Percentiles rank a stretch among this genome's conserved stretches.
Conservation (phyloP, 2,888 invertebrate genomes). For the Tipula unca region DNA sequence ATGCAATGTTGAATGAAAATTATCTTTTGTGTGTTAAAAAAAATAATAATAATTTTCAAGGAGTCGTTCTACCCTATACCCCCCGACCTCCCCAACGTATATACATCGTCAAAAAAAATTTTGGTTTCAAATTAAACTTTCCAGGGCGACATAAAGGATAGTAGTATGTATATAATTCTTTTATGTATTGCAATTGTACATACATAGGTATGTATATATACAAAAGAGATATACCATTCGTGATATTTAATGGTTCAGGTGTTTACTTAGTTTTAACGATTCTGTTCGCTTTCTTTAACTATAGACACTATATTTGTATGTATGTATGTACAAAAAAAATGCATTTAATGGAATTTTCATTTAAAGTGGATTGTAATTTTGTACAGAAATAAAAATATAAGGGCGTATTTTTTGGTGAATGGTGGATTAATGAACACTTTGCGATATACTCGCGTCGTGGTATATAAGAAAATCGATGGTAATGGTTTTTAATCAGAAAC, state of each 20-base stretch:
- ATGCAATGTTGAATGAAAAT: conserved; percentile 14
- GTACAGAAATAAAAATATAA: background rate
- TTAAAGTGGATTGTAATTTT: background rate
- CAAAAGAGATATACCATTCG: background rate
- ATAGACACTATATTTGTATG: background rate
- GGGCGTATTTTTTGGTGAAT: background rate
- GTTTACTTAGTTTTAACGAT: conserved; percentile 9
- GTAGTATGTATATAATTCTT: background rate
- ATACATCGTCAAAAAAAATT: background rate
- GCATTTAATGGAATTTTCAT: conserved; percentile 8
- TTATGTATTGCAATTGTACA: background rate
- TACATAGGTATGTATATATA: background rate
- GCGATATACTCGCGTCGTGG: background rate
- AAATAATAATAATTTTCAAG: background rate
- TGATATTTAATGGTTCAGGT: conserved; percentile 17
- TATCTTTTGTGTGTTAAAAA: background rate
- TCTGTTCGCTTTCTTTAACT: background rate
- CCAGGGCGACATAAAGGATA: background rate
- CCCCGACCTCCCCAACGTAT: background rate
- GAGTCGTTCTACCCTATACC: background rate
- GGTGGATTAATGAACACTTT: background rate
- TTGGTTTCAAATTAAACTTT: background rate
- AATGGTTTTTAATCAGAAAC: background rate
- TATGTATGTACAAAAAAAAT: background rate
- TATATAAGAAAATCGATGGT: background rate